Conservation (phyloP, 2,797 vertebrate genomes). For the Sebastes iracundus region DNA sequence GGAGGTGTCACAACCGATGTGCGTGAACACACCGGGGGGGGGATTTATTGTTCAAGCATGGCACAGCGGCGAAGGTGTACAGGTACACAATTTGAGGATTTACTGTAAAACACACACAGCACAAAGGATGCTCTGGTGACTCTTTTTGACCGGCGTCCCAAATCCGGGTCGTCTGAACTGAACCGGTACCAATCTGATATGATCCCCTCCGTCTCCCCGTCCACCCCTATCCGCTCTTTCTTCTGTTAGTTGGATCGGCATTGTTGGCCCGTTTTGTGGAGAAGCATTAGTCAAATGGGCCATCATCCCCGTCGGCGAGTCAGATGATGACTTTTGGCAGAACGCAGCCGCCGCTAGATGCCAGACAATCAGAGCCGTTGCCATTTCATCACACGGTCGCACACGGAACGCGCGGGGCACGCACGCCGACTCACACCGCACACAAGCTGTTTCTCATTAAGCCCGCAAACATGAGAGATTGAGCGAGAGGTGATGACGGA, state of each 20-base stretch:
- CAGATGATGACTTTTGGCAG: conserved; percentile 77
- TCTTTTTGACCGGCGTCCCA: conserved; percentile 5
- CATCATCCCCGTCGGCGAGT: conserved; percentile 66
- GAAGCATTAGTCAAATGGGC: conserved; percentile 74
- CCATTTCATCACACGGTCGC: conserved; percentile 58
- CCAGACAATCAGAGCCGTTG: conserved; percentile 71
- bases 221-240: neutral
- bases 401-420: conserved; percentile 17
- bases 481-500: conserved; percentile 37
- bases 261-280: conserved; percentile 49
- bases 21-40: conserved; percentile 33
- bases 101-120: conserved; percentile 12
- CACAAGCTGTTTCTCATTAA: conserved; percentile 77
- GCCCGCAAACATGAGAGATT: conserved; percentile 43
- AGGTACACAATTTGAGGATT: neutral
- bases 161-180: conserved; percentile 17
- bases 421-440: conserved; percentile 33
- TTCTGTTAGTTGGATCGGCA: conserved; percentile 17
- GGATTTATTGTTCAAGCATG: conserved; percentile 41
- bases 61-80: conserved; percentile 34
- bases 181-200: conserved; percentile 33
- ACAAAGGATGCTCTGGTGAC: neutral
- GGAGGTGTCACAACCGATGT: conserved; percentile 52
- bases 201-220: neutral
- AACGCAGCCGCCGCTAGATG: conserved; percentile 46